Evolutionary conservation across 1,140 invertebrate genomes (phyloP).

Genomic region (Centruroides sculpturatus): DNA sequence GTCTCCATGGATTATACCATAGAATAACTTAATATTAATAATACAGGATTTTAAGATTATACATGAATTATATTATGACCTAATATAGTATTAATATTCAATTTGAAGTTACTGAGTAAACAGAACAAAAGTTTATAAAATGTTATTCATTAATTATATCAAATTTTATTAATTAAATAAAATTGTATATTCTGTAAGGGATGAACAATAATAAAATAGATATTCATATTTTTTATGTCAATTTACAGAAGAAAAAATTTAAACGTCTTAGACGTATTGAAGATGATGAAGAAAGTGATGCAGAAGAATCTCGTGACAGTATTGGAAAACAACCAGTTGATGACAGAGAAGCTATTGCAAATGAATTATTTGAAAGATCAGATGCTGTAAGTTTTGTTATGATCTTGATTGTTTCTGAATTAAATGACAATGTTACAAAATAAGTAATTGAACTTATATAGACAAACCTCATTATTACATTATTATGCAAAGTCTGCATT

Average conservation of each 20-base stretch:
- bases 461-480: no score
- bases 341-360: conserved; percentile 63
- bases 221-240: conserved; percentile 3
- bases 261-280: conserved; percentile 67
- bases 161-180: no score
- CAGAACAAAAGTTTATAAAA: no score
- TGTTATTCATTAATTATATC: no score
- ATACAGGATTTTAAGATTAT: no score
- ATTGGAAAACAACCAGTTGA: conserved; percentile 29
- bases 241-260: conserved; percentile 56
- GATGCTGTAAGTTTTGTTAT: conserved; percentile 52
- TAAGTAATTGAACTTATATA: conserved; percentile 16
- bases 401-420: background rate
- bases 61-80: no score
- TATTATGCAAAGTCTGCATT: no score
- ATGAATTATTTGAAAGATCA: conserved; percentile 70
- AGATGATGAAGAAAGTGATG: conserved; percentile 76
- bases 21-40: no score
- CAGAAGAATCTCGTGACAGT: conserved; percentile 24
- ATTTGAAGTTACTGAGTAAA: no score
- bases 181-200: no score
- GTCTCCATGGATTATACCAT: no score
- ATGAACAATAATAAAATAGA: conserved; percentile 4
- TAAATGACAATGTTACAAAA: conserved; percentile 27
- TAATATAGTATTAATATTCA: no score